These are phyloP conservation scores for Oceanodroma leucorhoa DNA, from an alignment of 2,797 vertebrate genomes.

Conservation along the genomic window DNA sequence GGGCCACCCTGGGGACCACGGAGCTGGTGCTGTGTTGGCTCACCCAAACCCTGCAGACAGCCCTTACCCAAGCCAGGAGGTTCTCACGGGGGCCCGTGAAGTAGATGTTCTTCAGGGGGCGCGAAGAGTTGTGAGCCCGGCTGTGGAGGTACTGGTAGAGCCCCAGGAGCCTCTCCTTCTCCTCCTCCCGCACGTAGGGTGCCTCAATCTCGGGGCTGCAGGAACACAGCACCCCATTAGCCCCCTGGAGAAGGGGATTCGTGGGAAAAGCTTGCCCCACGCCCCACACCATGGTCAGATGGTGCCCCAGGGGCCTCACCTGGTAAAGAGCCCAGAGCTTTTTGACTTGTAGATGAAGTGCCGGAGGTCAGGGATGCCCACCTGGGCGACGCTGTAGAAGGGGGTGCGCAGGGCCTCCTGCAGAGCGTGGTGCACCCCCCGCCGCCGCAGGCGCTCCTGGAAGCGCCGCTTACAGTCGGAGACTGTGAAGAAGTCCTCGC, in stretches of 20 bases:
- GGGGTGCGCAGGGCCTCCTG: conserved; percentile 86
- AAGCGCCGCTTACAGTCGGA: conserved; percentile 94
- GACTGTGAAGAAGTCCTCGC: conserved; percentile 95
- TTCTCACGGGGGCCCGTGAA: conserved; percentile 89
- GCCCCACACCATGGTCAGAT: rapidly evolving
- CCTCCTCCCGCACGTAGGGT: conserved; percentile 84
- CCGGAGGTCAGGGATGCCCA: conserved; percentile 91
- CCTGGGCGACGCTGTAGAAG: conserved; percentile 86
- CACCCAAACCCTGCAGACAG: not conserved
- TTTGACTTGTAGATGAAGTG: conserved; percentile 99
- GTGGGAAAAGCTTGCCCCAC: not conserved
- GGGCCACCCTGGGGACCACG: rapidly evolving
- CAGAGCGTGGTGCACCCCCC: conserved; percentile 82
- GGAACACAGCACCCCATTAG: not conserved
- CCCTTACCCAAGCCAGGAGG: conserved; percentile 91
- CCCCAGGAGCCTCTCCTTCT: conserved; percentile 89
- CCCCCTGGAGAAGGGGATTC: not conserved
- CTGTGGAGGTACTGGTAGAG: conserved; percentile 95
- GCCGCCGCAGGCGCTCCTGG: conserved; percentile 89
- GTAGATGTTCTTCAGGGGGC: conserved; percentile 91
- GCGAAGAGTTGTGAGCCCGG: conserved; percentile 89
- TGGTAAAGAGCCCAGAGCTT: conserved; percentile 96
- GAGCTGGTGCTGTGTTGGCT: not conserved
- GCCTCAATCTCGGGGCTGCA: conserved; percentile 88
- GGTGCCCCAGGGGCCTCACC: conserved; percentile 73